Conservation (phyloP, 2,113 vertebrate species). For the Micromys minutus region DNA sequence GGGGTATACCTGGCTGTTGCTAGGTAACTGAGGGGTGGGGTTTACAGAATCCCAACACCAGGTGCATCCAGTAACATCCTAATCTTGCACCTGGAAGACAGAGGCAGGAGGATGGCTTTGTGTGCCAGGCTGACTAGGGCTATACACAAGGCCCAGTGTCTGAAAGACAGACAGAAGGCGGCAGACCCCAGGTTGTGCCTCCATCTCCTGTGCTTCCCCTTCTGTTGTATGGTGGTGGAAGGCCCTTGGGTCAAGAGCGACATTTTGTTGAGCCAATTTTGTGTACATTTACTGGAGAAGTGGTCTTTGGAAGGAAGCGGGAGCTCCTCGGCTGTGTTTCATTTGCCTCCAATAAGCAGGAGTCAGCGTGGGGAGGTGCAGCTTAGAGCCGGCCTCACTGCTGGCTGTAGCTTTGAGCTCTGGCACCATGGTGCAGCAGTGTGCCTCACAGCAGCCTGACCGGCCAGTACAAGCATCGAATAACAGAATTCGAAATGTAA, state of each 20-base stretch:
- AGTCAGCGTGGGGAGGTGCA: background rate
- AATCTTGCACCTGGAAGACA: background rate
- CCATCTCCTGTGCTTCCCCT: background rate
- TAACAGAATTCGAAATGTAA: conserved; percentile 22
- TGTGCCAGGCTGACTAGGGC: background rate
- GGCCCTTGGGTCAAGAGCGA: background rate
- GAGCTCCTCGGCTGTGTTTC: conserved; percentile 54
- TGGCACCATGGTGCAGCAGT: too few relatives aligned
- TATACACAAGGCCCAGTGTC: background rate
- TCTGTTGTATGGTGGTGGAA: background rate
- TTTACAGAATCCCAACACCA: too few relatives aligned
- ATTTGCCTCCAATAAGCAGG: too few relatives aligned
- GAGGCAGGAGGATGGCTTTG: background rate
- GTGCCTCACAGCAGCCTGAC: too few relatives aligned
- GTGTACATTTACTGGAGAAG: conserved; percentile 41
- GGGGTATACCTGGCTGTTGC: too few relatives aligned
- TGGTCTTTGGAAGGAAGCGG: conserved; percentile 45
- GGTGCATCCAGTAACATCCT: too few relatives aligned
- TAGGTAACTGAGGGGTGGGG: too few relatives aligned
- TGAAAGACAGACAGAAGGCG: background rate
- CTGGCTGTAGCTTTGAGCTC: too few relatives aligned
- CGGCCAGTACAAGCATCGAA: background rate
- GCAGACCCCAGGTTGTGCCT: background rate
- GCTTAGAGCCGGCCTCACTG: too few relatives aligned
- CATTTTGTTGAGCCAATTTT: conserved; percentile 32